Base-by-base conservation (phyloP, 2,888 invertebrate genomes). In the Caenorhabditis wallacei region DNA sequence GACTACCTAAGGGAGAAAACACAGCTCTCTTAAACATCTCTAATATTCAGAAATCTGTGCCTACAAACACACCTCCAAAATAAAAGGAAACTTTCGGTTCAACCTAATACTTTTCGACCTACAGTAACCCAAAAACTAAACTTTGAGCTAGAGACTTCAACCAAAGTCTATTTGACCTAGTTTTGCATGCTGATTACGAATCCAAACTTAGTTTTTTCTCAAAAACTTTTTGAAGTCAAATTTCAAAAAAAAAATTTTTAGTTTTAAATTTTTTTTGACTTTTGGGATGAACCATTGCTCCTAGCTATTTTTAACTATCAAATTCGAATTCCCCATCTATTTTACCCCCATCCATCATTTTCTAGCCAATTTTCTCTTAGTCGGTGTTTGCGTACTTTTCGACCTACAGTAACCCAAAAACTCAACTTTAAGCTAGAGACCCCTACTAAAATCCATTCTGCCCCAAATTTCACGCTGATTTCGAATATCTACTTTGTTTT, bases 301-400 rank as follows among this genome's bases (percentile, higher is more conserved):
- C 8, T 30, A 30, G 3, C 30, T 5, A 30, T 5, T 30, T 30
- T 30, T 30, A 5, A 8, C 8, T 30, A 8, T 30, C 30, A 5
- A 30, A 30, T 30, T 30, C 30, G 8, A 30, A 30, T 30, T 30
- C 30, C 30, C 30, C 30, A 8, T 13, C 46, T n/a, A 46, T 46
- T 46, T 46, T 46, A n/a, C n/a, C n/a, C 46, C 46, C 11, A n/a
- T 5, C 4, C 30, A 5, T 3, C 3, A 8, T 30, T 40, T 40
- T 40, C 40, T 16, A 40, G 16, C 10, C 40, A 40, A 40, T 13
- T 2, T 40, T 4, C 2, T 13, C 10, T 35, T 35, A 35, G 4
- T 35, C 10, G 35, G 35, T 35, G 35, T 35, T 40, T 64, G 48
- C 26, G 46, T 51, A 68, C 51, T 48, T 68, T 11, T 20, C 35